A percentile compares a stretch with the other conserved stretches of the same genome.
Conservation (phyloP, 2,888 invertebrate species). For the Lysandra bellargus region DNA sequence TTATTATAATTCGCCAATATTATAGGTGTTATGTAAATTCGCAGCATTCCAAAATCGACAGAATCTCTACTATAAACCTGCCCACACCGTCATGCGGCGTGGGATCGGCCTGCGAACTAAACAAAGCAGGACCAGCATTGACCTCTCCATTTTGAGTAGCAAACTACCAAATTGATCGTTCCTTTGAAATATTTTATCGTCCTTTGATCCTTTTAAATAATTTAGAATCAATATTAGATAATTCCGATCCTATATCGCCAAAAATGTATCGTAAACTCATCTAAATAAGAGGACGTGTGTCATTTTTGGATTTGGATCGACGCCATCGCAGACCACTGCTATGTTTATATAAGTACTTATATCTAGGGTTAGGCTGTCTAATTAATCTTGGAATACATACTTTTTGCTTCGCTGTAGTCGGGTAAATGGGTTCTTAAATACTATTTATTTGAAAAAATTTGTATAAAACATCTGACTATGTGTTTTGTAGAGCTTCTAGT, state of each 20-base stretch:
- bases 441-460: no score
- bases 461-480: no score
- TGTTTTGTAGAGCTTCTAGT: neutral
- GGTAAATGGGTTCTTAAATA: no score
- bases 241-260: neutral
- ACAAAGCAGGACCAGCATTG: neutral
- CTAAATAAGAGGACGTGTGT: neutral
- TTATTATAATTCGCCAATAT: neutral
- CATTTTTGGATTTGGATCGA: no score
- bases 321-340: neutral
- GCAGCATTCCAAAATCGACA: neutral
- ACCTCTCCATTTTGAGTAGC: neutral
- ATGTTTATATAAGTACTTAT: neutral
- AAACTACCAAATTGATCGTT: neutral
- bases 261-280: neutral
- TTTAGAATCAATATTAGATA: neutral
- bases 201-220: constrained; percentile 10
- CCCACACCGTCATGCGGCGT: neutral
- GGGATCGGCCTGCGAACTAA: neutral
- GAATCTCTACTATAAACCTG: neutral
- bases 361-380: no score
- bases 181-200: neutral
- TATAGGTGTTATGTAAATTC: neutral
- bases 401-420: no score
- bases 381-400: no score